phyloP scores from a whole-genome alignment of 1,140 invertebrate species.

The Zaprionus vittiger region DNA sequence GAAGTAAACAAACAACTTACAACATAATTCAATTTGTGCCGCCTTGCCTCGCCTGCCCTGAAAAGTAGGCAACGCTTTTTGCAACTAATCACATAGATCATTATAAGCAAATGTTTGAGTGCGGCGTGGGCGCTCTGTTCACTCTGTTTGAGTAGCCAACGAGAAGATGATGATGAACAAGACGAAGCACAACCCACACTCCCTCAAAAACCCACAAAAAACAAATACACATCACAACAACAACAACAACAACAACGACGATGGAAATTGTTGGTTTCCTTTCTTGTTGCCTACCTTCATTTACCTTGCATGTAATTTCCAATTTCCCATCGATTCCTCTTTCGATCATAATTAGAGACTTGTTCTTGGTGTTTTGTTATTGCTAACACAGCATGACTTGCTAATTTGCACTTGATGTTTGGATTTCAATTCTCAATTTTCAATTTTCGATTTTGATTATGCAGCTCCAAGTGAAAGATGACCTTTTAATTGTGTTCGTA shows the following conservation, averaged over 20 bases:
- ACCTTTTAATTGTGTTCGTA: too few species aligned
- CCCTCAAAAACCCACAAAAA: conserved; percentile 6
- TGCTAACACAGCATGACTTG: conserved; percentile 1
- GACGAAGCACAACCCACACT: conserved; percentile 16
- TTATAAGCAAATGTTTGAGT: conserved; percentile 67
- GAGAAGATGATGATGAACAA: neutral
- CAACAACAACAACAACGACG: neutral
- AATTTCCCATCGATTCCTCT: conserved; percentile 11
- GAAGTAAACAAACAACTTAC: conserved; percentile 53
- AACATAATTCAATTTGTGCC: conserved; percentile 66
- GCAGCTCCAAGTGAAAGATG: too few species aligned
- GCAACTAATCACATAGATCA: conserved; percentile 61
- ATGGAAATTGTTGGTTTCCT: neutral
- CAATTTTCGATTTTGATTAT: neutral
- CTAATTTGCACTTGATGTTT: neutral
- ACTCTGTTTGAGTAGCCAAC: conserved; percentile 43
- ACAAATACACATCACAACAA: neutral
- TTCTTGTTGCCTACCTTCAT: neutral
- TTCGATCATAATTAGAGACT: conserved; percentile 5
- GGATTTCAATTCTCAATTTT: neutral
- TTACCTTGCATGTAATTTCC: conserved; percentile 9
- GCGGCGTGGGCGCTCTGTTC: conserved; percentile 13
- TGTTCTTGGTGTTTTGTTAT: neutral
- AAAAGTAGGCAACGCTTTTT: conserved; percentile 41
- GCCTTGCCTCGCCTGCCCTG: conserved; percentile 12